A percentile compares a stretch with the other conserved stretches of the same genome.
phyloP scores from a whole-genome alignment of 1,140 invertebrate species.

The Thereuonema tuberculata region DNA sequence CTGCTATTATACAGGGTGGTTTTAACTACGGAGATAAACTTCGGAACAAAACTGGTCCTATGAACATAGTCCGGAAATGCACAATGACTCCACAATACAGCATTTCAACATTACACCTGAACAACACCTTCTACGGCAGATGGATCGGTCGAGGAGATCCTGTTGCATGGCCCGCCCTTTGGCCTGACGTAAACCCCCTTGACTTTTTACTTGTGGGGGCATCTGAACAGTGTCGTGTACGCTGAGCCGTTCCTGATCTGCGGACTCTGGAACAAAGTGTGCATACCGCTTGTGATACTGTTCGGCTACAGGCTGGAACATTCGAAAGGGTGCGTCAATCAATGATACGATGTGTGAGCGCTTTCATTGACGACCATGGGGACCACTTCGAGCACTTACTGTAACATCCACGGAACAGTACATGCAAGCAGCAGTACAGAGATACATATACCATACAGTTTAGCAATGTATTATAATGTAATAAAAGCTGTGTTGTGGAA shows the following conservation, averaged over 20 bases:
- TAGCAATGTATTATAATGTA: neutral
- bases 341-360: neutral
- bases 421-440: no score
- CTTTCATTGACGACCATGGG: neutral
- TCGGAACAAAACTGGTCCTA: no score
- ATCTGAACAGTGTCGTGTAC: neutral
- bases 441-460: neutral
- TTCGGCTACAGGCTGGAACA: neutral
- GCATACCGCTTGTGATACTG: neutral
- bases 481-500: neutral
- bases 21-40: no score
- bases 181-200: no score
- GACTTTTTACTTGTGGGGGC: no score
- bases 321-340: neutral
- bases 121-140: neutral
- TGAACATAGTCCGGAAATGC: neutral
- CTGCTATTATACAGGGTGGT: no score
- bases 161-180: neutral
- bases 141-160: neutral
- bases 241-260: neutral
- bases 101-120: neutral
- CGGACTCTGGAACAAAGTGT: neutral
- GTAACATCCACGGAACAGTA: neutral
- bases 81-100: neutral
- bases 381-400: neutral